phyloP scores from a whole-genome alignment of 2,797 vertebrate genomes.

The Dromococcyx pavoninus region DNA sequence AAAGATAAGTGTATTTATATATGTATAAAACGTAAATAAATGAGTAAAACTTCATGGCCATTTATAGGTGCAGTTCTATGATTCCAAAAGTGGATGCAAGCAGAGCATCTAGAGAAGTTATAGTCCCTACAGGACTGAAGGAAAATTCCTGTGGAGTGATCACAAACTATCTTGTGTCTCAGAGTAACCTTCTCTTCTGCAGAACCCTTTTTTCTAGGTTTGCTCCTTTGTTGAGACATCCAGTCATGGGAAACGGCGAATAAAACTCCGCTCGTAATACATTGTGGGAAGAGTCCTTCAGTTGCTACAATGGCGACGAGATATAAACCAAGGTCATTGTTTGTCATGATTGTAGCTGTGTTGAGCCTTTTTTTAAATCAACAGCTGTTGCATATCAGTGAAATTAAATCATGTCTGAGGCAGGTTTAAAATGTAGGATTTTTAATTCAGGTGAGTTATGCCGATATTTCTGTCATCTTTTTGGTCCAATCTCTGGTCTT shows the following conservation, averaged over 20 bases:
- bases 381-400: slow-evolving; percentile 16
- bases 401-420: slow-evolving; percentile 30
- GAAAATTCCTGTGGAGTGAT: neutral
- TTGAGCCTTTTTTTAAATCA: neutral
- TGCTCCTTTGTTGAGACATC: neutral
- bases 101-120: neutral
- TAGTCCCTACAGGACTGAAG: neutral
- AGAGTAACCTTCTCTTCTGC: neutral
- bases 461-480: neutral
- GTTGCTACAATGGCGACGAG: slow-evolving; percentile 43
- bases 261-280: neutral
- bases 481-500: neutral
- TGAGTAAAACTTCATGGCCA: neutral
- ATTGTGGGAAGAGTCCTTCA: slow-evolving; percentile 36
- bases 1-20: neutral
- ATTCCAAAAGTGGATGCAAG: neutral
- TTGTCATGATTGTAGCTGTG: slow-evolving; percentile 30
- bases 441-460: slow-evolving; percentile 1
- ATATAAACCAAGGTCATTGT: slow-evolving; percentile 60
- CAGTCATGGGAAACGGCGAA: neutral
- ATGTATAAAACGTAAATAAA: neutral
- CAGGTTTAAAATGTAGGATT: neutral
- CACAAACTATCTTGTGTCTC: neutral
- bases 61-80: neutral
- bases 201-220: neutral